These are phyloP conservation scores for Goniozus legneri DNA, from an alignment of 1,140 invertebrate genomes.

Conservation along the genomic window DNA sequence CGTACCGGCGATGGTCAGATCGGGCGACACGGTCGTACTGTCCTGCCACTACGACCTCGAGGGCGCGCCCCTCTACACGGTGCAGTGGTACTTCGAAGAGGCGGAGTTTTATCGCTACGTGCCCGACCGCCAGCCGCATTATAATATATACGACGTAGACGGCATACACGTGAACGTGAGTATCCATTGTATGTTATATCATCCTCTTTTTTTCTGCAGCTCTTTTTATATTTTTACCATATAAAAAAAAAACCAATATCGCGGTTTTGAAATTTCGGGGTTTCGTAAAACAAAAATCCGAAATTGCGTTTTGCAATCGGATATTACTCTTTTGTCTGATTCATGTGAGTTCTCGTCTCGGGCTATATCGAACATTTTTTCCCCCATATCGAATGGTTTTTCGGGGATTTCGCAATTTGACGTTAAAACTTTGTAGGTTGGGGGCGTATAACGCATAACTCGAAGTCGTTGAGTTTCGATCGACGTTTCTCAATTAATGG, in stretches of 20 bases:
- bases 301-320: no score
- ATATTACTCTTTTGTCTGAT: no score
- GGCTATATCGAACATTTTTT: no score
- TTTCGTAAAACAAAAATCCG: no score
- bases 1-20: slow-evolving; percentile 69
- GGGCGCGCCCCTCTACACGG: slow-evolving; percentile 70
- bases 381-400: no score
- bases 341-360: no score
- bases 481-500: no score
- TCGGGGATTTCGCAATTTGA: no score
- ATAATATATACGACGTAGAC: slow-evolving; percentile 62
- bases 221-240: not conserved
- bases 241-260: not conserved
- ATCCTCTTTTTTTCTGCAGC: not conserved
- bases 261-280: no score
- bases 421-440: no score
- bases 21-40: slow-evolving; percentile 68
- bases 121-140: slow-evolving; percentile 65
- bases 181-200: slow-evolving; percentile 24
- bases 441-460: no score
- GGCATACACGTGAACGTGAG: slow-evolving; percentile 75
- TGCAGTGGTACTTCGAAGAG: slow-evolving; percentile 78
- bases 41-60: slow-evolving; percentile 79
- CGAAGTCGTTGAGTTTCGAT: no score
- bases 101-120: slow-evolving; percentile 78